Conservation (phyloP, 2,113 vertebrate genomes). For the Smithornis capensis region DNA sequence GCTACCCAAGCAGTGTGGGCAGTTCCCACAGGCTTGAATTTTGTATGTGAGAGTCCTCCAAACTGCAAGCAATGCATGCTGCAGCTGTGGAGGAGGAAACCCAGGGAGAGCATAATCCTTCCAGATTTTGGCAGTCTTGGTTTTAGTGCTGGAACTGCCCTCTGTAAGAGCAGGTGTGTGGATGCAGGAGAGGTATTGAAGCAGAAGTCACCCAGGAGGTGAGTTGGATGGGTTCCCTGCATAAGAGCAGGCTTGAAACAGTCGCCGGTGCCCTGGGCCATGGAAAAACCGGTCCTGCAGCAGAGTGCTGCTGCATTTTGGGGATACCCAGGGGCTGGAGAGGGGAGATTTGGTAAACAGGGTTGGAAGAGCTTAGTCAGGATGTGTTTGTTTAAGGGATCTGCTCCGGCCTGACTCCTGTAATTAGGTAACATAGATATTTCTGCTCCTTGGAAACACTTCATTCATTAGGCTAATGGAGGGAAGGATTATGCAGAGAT, state of each 20-base stretch:
- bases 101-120: background rate
- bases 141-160: background rate
- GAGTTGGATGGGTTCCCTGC: background rate
- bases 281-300: conserved; percentile 29
- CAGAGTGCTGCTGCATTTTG: background rate
- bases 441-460: conserved; percentile 36
- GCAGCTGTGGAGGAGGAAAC: background rate
- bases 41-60: fast-evolving
- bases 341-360: background rate
- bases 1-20: background rate
- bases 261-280: background rate
- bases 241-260: background rate
- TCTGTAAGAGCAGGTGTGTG: background rate
- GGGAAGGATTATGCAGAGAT: conserved; percentile 6
- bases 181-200: background rate
- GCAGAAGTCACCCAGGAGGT: background rate
- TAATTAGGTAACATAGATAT: conserved; percentile 34
- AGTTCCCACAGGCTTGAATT: background rate
- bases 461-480: conserved; percentile 24
- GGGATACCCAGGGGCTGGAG: background rate
- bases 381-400: conserved; percentile 29
- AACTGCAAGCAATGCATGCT: background rate
- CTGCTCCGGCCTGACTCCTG: conserved; percentile 35
- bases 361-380: conserved; percentile 40
- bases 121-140: fast-evolving